These are phyloP conservation scores for Platichthys flesus DNA, from an alignment of 2,113 vertebrate genomes.

Conservation along the genomic window DNA sequence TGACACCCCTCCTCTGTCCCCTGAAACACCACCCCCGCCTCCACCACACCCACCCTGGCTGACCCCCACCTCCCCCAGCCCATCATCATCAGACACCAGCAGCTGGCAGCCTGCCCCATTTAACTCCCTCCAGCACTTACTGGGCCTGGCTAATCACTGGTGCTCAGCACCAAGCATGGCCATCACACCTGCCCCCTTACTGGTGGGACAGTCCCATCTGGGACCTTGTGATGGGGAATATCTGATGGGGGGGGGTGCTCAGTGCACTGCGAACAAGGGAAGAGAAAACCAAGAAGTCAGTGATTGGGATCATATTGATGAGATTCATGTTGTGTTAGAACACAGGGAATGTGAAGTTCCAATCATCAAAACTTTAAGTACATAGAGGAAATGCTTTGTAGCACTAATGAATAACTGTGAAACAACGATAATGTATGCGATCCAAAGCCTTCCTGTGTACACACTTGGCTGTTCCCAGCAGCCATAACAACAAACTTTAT, in stretches of 20 bases:
- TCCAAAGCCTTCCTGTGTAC: neutral
- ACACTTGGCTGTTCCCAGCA: neutral
- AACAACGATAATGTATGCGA: neutral
- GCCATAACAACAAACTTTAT: constrained; percentile 10
- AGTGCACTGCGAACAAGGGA: constrained; percentile 40
- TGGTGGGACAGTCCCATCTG: constrained; percentile 92
- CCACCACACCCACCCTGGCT: constrained; percentile 15
- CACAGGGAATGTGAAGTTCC: neutral
- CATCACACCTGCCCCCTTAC: constrained; percentile 87
- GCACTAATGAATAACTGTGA: neutral
- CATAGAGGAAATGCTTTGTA: too few relatives aligned
- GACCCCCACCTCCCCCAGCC: constrained; percentile 20
- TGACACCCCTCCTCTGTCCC: neutral
- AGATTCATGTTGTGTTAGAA: neutral
- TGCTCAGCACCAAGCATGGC: constrained; percentile 85
- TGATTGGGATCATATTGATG: neutral
- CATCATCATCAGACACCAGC: constrained; percentile 79
- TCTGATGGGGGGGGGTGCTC: constrained; percentile 58
- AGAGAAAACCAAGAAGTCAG: constrained; percentile 36
- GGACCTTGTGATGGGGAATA: constrained; percentile 84
- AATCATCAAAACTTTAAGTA: neutral
- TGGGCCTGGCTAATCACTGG: constrained; percentile 91
- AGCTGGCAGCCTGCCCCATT: constrained; percentile 89
- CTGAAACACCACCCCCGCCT: constrained; percentile 25
- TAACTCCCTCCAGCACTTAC: constrained; percentile 79